Evolutionary conservation across 1,140 invertebrate species (phyloP), one percentile per base, ranked within the genome.

Genomic region (Pygmarrhopalites habei): DNA sequence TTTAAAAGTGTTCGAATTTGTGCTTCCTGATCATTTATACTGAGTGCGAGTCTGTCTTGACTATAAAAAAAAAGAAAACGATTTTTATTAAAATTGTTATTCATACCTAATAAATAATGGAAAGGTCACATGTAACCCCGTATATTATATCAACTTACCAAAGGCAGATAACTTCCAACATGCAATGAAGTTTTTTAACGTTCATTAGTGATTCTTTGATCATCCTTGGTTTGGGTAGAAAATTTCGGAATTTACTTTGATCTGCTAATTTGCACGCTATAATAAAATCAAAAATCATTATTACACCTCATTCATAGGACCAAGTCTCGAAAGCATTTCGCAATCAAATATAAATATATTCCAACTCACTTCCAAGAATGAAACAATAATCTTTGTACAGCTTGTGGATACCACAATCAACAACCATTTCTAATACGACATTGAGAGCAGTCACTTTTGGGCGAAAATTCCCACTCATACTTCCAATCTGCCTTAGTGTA

Each of bases 121-220:
- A n/a, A n/a, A n/a, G n/a, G n/a, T n/a, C n/a, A n/a, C n/a, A n/a
- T n/a, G n/a, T n/a, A n/a, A n/a, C n/a, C n/a, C n/a, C n/a, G n/a
- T n/a, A n/a, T n/a, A n/a, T n/a, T n/a, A n/a, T n/a, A n/a, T n/a
- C n/a, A n/a, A n/a, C n/a, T n/a, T n/a, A n/a, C n/a, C 56, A 47
- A 3, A 71, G 25, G 28, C 64, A 68, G 21, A 71, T 26, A 21
- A 71, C 52, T 63, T 71, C 69, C 14, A 68, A 39, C 19, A 71
- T 43, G 32, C 63, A 68, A 41, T 71, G 69, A 3, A 71, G 39
- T 21, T 68, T 68, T 47, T 71, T 67, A 2, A 71, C 29, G 10
- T 53, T 49, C 3, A 32, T 29, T 2, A 67, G 12, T 12, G 65
- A 62, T 5, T 56, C 56, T 35, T 43, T 25, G 7, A 59, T 53